Conservation (phyloP, 2,888 invertebrate genomes). For the Ceratothoa steindachneri region DNA sequence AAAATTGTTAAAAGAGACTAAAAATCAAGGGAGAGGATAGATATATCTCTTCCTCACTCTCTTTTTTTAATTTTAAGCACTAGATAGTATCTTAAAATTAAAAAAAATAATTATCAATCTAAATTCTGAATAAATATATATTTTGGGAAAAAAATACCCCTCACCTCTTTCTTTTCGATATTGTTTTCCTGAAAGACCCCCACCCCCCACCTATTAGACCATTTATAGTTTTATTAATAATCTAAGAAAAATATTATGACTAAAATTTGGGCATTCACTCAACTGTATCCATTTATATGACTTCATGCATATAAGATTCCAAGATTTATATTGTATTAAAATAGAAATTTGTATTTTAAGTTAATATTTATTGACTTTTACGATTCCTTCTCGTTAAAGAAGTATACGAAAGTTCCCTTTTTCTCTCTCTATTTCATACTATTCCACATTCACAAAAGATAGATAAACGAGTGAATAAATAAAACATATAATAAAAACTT, state of each 20-base stretch:
- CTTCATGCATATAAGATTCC: background rate
- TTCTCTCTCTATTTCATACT: background rate
- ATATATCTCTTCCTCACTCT: too few species aligned
- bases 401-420: too few species aligned
- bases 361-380: constrained; percentile 5
- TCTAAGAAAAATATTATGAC: background rate
- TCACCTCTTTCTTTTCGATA: background rate
- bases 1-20: too few species aligned
- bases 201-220: background rate
- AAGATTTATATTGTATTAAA: constrained; percentile 2
- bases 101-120: too few species aligned
- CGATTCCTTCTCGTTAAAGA: background rate
- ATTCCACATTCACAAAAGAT: background rate
- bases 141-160: too few species aligned
- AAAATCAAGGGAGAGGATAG: too few species aligned
- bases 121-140: background rate
- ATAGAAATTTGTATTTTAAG: constrained; percentile 1
- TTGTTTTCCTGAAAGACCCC: background rate
- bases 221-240: background rate
- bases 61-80: too few species aligned
- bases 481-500: constrained; percentile 2
- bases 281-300: background rate
- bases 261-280: constrained; percentile 3
- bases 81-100: too few species aligned
- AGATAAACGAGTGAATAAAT: background rate